Conservation (phyloP, 2,113 vertebrate species). For the Tylochromis polylepis region DNA sequence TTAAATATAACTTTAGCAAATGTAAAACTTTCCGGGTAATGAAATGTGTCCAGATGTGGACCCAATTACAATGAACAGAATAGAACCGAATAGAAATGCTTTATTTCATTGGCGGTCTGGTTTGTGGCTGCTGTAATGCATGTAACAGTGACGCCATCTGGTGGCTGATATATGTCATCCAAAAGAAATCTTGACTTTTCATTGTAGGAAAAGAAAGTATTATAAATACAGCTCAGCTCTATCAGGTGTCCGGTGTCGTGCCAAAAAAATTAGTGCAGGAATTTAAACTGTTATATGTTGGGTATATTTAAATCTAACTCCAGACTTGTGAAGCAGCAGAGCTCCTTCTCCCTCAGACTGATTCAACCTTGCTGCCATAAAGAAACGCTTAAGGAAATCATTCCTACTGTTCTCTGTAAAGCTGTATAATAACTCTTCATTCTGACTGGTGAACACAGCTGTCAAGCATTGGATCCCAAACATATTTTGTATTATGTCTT, state of each 20-base stretch:
- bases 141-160: constrained; percentile 6
- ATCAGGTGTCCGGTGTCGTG: background rate
- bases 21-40: background rate
- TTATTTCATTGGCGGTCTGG: background rate
- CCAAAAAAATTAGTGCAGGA: background rate
- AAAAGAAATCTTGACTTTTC: background rate
- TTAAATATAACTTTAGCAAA: background rate
- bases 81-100: background rate
- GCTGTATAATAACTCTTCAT: background rate
- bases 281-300: background rate
- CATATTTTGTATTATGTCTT: background rate
- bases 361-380: background rate
- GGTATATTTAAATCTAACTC: background rate
- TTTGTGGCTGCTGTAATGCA: background rate
- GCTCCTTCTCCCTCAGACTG: background rate
- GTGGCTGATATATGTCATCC: background rate
- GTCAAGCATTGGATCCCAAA: background rate
- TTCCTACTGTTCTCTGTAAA: background rate
- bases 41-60: background rate
- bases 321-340: background rate
- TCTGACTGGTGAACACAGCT: background rate
- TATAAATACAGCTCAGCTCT: background rate
- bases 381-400: background rate
- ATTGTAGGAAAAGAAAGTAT: background rate
- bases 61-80: background rate